Evolutionary conservation across 2,888 invertebrate species (phyloP).

Genomic region (Caenorhabditis sp.): DNA sequence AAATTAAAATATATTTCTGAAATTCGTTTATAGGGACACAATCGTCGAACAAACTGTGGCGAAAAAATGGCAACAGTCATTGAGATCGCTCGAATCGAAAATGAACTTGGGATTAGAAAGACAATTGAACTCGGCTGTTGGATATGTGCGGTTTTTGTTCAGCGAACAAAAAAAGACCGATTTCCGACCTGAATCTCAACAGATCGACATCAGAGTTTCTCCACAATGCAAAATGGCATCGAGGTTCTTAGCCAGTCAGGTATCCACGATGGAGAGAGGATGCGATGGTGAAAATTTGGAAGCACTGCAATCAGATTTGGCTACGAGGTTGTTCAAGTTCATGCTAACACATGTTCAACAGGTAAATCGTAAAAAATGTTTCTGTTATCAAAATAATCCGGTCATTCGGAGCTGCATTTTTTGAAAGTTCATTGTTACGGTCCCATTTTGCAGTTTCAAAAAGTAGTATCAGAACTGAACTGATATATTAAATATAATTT

Average conservation of each 20-base stretch:
- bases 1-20: not conserved
- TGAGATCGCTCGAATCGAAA: conserved; percentile 89
- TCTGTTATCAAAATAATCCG: too few species aligned
- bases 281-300: conserved; percentile 89
- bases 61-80: conserved; percentile 83
- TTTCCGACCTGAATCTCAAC: conserved; percentile 77
- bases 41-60: conserved; percentile 87
- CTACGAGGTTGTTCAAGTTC: conserved; percentile 88
- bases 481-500: too few species aligned
- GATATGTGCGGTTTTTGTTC: conserved; percentile 33
- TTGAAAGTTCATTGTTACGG: too few species aligned
- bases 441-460: too few species aligned
- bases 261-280: conserved; percentile 40
- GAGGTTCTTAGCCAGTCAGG: conserved; percentile 25
- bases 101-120: conserved; percentile 79
- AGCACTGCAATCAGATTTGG: conserved; percentile 86
- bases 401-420: too few species aligned
- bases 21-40: conserved; percentile 78
- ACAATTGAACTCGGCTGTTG: conserved; percentile 84
- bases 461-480: too few species aligned
- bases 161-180: conserved; percentile 92
- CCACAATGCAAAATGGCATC: conserved; percentile 34
- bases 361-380: conserved; percentile 74
- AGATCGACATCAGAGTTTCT: conserved; percentile 42
- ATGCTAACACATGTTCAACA: conserved; percentile 93